Conservation (phyloP, 64 coral and sea anemone genomes). For the Acropora yongei region DNA sequence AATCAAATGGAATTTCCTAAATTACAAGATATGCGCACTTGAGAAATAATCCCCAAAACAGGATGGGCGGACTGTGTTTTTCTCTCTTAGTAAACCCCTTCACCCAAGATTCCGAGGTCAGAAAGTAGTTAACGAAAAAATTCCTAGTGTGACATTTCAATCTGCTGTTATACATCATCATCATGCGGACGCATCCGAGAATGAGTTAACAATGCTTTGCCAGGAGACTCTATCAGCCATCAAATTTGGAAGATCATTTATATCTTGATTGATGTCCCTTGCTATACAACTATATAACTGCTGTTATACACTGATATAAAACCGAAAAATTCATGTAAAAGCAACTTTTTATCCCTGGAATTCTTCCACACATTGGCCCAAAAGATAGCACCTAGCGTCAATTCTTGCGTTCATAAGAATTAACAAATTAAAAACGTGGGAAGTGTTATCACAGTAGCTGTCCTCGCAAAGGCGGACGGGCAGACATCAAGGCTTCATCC, state of each 20-base stretch:
- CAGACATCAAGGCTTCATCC: not conserved
- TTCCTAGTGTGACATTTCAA: not conserved
- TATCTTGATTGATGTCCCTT: not conserved
- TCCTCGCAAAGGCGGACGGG: not conserved
- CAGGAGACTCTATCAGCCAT: too few species aligned
- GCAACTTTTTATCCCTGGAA: too few species aligned
- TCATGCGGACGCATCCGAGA: too few species aligned
- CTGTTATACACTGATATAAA: too few species aligned
- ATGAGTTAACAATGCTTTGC: too few species aligned
- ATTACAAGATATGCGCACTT: not conserved
- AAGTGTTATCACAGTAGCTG: not conserved
- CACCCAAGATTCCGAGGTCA: not conserved
- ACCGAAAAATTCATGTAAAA: too few species aligned
- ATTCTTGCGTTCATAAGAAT: not conserved
- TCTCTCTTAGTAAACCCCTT: constrained; percentile 20
- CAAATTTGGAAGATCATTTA: too few species aligned
- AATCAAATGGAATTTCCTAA: constrained; percentile 11
- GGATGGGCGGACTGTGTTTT: not conserved
- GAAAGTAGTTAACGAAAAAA: not conserved
- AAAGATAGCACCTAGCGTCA: too few species aligned
- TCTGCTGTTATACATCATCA: not conserved
- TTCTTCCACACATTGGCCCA: too few species aligned
- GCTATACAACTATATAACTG: not conserved
- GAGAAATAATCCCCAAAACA: constrained; percentile 17
- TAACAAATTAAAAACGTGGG: not conserved